phyloP scores from a whole-genome alignment of 1,140 invertebrate species.

The Drosophila leontia region DNA sequence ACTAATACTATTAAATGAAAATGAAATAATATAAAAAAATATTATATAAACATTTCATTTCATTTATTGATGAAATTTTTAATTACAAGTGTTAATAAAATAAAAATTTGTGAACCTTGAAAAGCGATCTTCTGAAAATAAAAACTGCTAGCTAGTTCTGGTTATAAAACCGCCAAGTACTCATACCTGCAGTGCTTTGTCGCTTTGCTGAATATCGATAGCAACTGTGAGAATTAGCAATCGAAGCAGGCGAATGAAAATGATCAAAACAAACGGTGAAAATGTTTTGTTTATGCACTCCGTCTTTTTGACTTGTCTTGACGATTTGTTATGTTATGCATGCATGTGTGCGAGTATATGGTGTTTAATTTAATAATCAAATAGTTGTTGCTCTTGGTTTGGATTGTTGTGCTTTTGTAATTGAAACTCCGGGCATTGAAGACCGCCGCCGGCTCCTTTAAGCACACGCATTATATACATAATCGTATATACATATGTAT shows the following conservation, averaged over 20 bases:
- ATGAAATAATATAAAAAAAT: neutral
- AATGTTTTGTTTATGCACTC: slow-evolving; percentile 33
- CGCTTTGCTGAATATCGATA: slow-evolving; percentile 28
- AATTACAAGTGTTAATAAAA: neutral
- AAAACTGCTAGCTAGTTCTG: no score
- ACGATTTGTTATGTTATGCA: neutral
- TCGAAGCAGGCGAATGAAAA: slow-evolving; percentile 25
- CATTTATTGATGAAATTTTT: neutral
- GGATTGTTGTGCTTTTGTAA: slow-evolving; percentile 54
- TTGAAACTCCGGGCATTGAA: slow-evolving; percentile 20
- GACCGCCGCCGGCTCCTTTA: slow-evolving; percentile 20
- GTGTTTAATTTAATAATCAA: slow-evolving; percentile 32
- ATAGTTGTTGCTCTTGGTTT: slow-evolving; percentile 12
- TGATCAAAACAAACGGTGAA: slow-evolving; percentile 43
- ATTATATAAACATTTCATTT: neutral
- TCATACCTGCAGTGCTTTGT: slow-evolving; percentile 1
- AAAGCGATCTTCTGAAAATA: neutral
- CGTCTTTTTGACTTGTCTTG: slow-evolving; percentile 2
- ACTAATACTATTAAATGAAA: no score
- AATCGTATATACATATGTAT: slow-evolving; percentile 13
- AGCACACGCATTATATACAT: slow-evolving; percentile 7
- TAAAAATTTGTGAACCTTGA: neutral
- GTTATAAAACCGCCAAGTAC: neutral
- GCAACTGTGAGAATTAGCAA: slow-evolving; percentile 15
- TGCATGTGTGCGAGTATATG: slow-evolving; percentile 11